Conservation (phyloP, 92 coral and sea anemone species). For the Zoanthus sansibaricus region DNA sequence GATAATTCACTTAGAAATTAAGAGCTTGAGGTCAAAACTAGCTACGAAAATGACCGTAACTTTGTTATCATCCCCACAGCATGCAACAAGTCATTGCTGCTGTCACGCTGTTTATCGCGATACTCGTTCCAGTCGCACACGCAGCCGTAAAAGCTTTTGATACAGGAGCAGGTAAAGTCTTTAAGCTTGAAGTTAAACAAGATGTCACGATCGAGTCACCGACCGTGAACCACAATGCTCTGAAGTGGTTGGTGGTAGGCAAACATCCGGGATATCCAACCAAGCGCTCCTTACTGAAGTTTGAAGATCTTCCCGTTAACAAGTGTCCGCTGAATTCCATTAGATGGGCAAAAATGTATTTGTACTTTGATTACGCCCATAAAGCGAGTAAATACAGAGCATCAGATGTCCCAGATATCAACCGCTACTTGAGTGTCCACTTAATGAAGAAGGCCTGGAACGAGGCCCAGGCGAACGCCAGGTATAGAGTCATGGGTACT, state of each 20-base stretch:
- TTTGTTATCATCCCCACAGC: neutral
- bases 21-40: neutral
- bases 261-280: slow-evolving; percentile 69
- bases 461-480: slow-evolving; percentile 72
- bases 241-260: slow-evolving; percentile 62
- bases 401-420: slow-evolving; percentile 47
- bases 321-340: slow-evolving; percentile 45
- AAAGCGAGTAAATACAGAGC: slow-evolving; percentile 55
- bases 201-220: slow-evolving; percentile 69
- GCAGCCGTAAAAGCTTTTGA: slow-evolving; percentile 32
- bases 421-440: slow-evolving; percentile 64
- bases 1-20: too few species aligned
- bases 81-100: slow-evolving; percentile 23
- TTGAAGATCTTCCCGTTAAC: slow-evolving; percentile 59
- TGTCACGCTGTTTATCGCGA: slow-evolving; percentile 49
- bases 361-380: slow-evolving; percentile 69
- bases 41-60: neutral
- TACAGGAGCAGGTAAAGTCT: slow-evolving; percentile 63
- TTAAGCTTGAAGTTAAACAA: slow-evolving; percentile 56
- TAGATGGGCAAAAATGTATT: slow-evolving; percentile 69
- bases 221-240: slow-evolving; percentile 49
- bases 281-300: slow-evolving; percentile 69
- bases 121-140: slow-evolving; percentile 46
- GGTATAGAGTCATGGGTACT: slow-evolving; percentile 27
- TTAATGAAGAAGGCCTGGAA: slow-evolving; percentile 70